Evolutionary conservation across 2,113 vertebrate species (phyloP).

Genomic region (Syngnathus floridae): DNA sequence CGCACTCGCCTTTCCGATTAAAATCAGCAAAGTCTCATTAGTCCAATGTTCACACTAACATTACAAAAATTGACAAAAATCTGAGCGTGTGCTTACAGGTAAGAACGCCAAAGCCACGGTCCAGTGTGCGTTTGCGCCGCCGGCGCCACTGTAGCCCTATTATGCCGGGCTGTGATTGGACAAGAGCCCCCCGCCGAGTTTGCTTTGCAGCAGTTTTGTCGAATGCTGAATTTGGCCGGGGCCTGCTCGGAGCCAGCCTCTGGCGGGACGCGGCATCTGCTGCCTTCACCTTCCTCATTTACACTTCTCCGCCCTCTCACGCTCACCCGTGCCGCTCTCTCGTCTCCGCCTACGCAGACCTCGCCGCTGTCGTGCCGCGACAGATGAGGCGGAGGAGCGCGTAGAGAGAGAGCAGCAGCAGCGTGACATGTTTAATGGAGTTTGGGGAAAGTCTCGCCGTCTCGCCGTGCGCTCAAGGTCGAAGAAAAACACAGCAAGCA

Average conservation of each 20-base stretch:
- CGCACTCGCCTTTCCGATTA: too few relatives aligned
- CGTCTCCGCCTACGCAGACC: conserved; percentile 70
- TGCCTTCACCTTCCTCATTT: conserved; percentile 99
- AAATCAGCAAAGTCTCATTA: too few relatives aligned
- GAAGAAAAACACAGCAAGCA: conserved; percentile 18
- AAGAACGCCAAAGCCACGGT: conserved; percentile 35
- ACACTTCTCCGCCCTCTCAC: conserved; percentile 78
- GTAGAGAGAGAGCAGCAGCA: conserved; percentile 36
- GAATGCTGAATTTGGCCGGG: conserved; percentile 89
- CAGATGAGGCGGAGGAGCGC: conserved; percentile 26
- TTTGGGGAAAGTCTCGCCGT: conserved; percentile 28
- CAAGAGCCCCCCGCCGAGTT: conserved; percentile 96
- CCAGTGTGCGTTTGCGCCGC: conserved; percentile 39
- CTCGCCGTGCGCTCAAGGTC: conserved; percentile 38
- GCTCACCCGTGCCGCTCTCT: conserved; percentile 29
- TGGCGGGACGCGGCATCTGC: conserved; percentile 99
- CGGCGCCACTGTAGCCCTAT: conserved; percentile 88
- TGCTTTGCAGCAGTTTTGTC: conserved; percentile 99
- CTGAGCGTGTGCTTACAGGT: conserved; percentile 34
- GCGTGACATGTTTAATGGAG: conserved; percentile 68
- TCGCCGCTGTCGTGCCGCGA: conserved; percentile 35
- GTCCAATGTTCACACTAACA: too few relatives aligned
- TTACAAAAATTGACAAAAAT: too few relatives aligned
- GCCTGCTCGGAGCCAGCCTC: conserved; percentile 95
- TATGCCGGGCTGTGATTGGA: conserved; percentile 97